phyloP scores from a whole-genome alignment of 2,113 vertebrate genomes.

The Enhydra lutris region DNA sequence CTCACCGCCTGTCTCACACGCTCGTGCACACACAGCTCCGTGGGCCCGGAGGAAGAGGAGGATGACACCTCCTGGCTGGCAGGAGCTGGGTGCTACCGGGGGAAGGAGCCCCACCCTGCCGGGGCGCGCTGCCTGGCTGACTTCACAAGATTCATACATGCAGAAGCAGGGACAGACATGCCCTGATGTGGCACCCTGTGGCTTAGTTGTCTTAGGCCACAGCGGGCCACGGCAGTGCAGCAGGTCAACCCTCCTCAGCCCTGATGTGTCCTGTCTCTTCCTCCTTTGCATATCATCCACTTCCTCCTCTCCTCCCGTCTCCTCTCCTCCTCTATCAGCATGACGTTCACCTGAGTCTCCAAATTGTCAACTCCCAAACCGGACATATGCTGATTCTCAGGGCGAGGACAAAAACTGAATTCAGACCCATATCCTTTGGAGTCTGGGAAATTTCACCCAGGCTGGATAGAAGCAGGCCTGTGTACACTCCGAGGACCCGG shows the following conservation, averaged over 20 bases:
- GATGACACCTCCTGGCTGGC: not conserved
- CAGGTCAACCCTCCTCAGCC: too few species aligned
- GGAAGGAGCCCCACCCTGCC: not conserved
- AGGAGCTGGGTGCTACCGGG: fast-evolving
- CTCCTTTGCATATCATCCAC: fast-evolving
- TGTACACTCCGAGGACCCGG: not conserved
- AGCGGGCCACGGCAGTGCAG: too few species aligned
- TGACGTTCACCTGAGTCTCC: not conserved
- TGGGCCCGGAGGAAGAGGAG: not conserved
- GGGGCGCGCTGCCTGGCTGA: not conserved
- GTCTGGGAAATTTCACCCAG: not conserved
- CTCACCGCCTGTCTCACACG: not conserved
- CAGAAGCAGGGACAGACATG: not conserved
- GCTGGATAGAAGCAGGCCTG: not conserved
- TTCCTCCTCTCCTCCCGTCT: too few species aligned
- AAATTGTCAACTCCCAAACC: not conserved
- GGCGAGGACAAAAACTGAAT: not conserved
- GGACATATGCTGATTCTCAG: not conserved
- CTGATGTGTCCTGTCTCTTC: not conserved
- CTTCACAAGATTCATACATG: not conserved
- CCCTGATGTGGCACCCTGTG: fast-evolving
- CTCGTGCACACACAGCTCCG: fast-evolving
- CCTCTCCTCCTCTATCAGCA: not conserved
- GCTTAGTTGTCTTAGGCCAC: not conserved
- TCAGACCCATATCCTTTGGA: not conserved